A percentile compares a stretch with the other conserved stretches of the same genome.
Evolutionary conservation across 2,888 invertebrate genomes (phyloP).

Genomic region (Eupithecia pulchellata): DNA sequence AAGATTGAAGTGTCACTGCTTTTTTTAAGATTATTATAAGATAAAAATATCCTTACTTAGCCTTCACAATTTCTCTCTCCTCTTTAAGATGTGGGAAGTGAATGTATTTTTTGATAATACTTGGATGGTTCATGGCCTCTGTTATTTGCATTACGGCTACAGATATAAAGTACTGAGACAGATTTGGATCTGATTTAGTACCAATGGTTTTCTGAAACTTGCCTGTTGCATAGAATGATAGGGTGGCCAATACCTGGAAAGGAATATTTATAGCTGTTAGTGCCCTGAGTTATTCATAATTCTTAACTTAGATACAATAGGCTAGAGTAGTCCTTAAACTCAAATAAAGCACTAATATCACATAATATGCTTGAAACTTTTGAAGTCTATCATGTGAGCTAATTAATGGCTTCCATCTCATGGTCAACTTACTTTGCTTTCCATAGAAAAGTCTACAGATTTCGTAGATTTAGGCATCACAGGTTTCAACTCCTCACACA

Average conservation of each 20-base stretch:
- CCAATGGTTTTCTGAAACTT: constrained; percentile 75
- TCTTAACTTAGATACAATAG: background rate
- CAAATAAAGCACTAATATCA: background rate
- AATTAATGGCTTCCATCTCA: constrained; percentile 14
- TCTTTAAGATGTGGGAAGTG: constrained; percentile 77
- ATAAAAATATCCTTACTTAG: constrained; percentile 58
- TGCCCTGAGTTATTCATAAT: background rate
- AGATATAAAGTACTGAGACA: constrained; percentile 74
- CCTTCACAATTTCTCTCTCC: constrained; percentile 73
- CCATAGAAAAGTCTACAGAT: constrained; percentile 76
- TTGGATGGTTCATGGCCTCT: constrained; percentile 73
- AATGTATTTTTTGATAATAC: constrained; percentile 76
- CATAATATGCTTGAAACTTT: background rate
- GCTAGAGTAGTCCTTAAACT: background rate
- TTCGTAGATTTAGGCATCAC: constrained; percentile 78
- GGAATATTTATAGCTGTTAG: background rate
- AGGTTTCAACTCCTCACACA: constrained; percentile 73
- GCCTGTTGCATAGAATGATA: constrained; percentile 76
- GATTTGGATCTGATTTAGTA: constrained; percentile 70
- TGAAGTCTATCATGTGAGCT: background rate
- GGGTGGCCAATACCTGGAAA: constrained; percentile 70
- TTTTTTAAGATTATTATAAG: background rate
- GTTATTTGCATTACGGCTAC: constrained; percentile 75
- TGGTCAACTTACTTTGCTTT: constrained; percentile 68
- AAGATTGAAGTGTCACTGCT: background rate